Evolutionary conservation across 2,888 invertebrate species (phyloP).

Genomic region (Noctua janthe): DNA sequence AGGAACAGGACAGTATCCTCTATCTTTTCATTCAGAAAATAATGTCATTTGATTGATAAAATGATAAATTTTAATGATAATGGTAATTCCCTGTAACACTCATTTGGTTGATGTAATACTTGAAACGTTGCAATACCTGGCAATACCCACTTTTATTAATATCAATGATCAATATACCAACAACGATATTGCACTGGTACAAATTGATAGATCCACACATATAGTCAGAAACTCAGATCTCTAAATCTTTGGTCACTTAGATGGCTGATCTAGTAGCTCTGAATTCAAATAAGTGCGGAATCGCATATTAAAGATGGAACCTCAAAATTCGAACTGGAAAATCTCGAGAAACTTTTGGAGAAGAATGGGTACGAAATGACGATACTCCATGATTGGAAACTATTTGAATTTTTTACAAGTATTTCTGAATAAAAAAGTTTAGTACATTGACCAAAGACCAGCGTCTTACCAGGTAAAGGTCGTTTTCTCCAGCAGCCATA

Average conservation of each 20-base stretch:
- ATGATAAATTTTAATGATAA: neutral
- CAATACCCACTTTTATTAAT: neutral
- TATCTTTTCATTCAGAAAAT: neutral
- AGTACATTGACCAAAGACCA: neutral
- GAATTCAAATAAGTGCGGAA: neutral
- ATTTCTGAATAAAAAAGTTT: neutral
- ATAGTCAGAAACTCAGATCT: neutral
- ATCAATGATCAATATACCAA: neutral
- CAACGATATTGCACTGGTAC: neutral
- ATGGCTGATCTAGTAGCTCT: neutral
- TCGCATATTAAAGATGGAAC: neutral
- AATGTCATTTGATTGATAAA: neutral
- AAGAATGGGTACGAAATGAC: neutral
- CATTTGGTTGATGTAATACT: neutral
- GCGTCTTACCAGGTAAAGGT: slow-evolving; percentile 23
- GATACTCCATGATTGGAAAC: neutral
- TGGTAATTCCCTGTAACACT: neutral
- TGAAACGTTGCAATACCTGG: neutral
- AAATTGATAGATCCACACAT: neutral
- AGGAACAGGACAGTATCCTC: neutral
- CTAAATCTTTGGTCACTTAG: neutral
- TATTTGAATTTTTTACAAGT: neutral
- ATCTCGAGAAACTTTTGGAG: neutral
- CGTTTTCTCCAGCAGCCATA: slow-evolving; percentile 3
- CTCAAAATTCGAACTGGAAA: neutral